Conservation (phyloP, 2,888 invertebrate genomes). For the Macropis europaea region DNA sequence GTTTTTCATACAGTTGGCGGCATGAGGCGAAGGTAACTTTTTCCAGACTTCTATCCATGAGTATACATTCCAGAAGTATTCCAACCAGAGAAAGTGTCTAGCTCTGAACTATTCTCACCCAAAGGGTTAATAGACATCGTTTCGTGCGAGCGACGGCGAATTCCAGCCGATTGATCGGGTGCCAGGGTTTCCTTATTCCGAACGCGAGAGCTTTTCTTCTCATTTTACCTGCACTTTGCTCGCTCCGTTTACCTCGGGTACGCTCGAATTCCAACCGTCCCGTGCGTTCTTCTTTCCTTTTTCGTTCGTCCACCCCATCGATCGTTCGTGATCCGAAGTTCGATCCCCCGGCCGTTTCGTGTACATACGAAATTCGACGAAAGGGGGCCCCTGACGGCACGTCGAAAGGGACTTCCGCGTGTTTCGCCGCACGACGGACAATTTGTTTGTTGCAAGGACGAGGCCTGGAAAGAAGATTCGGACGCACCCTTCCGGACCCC, state of each 20-base stretch:
- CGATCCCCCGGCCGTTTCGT: constrained; percentile 41
- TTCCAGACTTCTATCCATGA: too few species aligned
- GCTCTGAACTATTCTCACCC: too few species aligned
- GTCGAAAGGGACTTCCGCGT: constrained; percentile 59
- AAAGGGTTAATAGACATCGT: too few species aligned
- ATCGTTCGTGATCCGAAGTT: constrained; percentile 41
- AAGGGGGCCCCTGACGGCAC: constrained; percentile 43
- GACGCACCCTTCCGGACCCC: constrained; percentile 42
- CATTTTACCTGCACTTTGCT: background rate
- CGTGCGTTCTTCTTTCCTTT: constrained; percentile 38
- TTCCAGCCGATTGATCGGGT: too few species aligned
- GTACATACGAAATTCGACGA: constrained; percentile 47
- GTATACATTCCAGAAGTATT: too few species aligned
- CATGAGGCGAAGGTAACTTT: too few species aligned
- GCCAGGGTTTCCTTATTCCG: background rate
- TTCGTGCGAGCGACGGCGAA: too few species aligned
- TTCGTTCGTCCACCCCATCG: constrained; percentile 49
- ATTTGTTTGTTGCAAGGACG: constrained; percentile 62
- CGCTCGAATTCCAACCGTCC: constrained; percentile 30
- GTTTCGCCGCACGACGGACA: constrained; percentile 58
- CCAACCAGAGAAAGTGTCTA: too few species aligned
- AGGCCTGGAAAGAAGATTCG: constrained; percentile 26
- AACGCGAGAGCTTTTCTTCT: background rate
- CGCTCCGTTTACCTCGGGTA: constrained; percentile 19
- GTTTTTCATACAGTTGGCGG: too few species aligned